These are phyloP conservation scores for Meloidogyne exigua DNA, from an alignment of 1,140 invertebrate species.

Conservation along the genomic window DNA sequence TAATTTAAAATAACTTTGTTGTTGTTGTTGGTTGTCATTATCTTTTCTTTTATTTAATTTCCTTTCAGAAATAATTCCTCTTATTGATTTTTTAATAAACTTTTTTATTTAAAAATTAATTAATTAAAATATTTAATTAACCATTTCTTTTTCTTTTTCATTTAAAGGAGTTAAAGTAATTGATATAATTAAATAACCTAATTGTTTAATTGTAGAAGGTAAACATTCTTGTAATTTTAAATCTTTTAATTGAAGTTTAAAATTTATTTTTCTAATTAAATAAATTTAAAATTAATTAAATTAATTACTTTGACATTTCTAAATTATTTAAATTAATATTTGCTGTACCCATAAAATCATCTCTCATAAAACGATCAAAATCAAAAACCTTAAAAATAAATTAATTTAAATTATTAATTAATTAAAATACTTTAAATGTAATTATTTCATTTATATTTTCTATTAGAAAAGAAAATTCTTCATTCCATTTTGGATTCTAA, in stretches of 20 bases:
- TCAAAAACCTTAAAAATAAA: constrained; percentile 77
- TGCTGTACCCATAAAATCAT: constrained; percentile 94
- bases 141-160: constrained; percentile 82
- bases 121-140: background rate
- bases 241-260: constrained; percentile 15
- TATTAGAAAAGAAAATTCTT: constrained; percentile 65
- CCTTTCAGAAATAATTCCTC: constrained; percentile 51
- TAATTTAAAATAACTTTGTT: too few species aligned
- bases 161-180: constrained; percentile 26
- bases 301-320: constrained; percentile 75
- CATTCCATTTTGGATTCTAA: constrained; percentile 67
- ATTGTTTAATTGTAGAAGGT: background rate
- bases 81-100: constrained; percentile 49
- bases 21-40: background rate
- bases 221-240: constrained; percentile 9
- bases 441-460: constrained; percentile 48
- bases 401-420: constrained; percentile 66
- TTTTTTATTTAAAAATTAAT: constrained; percentile 22
- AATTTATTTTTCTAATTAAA: background rate
- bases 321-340: constrained; percentile 79
- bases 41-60: constrained; percentile 43
- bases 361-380: constrained; percentile 91
- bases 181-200: constrained; percentile 20
- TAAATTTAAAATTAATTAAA: background rate
- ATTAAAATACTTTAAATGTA: constrained; percentile 10